phyloP scores from a whole-genome alignment of 2,888 invertebrate genomes.

The Nomada lathburiana region DNA sequence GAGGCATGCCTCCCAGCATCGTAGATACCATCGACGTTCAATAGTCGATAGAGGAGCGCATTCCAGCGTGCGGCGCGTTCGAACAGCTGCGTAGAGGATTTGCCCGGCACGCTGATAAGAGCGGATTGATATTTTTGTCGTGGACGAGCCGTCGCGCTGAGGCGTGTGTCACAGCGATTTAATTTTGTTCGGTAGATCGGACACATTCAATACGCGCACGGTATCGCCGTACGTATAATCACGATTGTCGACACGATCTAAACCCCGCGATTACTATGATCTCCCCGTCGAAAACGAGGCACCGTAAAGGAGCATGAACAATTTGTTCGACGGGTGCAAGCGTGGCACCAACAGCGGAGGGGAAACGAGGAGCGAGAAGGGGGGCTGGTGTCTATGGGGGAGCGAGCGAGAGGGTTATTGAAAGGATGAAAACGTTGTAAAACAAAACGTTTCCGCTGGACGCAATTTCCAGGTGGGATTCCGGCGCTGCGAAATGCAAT shows the following conservation, averaged over 20 bases:
- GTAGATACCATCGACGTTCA: not conserved
- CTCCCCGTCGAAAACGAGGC: slow-evolving; percentile 50
- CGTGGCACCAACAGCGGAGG: not conserved
- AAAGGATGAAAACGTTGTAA: slow-evolving; percentile 56
- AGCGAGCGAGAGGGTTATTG: not conserved
- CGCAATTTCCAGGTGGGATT: slow-evolving; percentile 71
- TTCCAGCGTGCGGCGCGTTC: not conserved
- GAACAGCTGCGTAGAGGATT: slow-evolving; percentile 40
- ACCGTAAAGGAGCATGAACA: slow-evolving; percentile 50
- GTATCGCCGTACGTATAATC: slow-evolving; percentile 65
- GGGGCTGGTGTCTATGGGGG: not conserved
- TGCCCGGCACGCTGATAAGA: slow-evolving; percentile 33
- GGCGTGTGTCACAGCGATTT: slow-evolving; percentile 53
- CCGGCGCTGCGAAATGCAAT: slow-evolving; percentile 70
- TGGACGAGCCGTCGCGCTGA: not conserved
- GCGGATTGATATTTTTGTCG: slow-evolving; percentile 49
- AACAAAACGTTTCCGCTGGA: slow-evolving; percentile 71
- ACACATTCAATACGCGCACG: not conserved
- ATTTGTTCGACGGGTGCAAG: slow-evolving; percentile 53
- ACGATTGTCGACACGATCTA: slow-evolving; percentile 67
- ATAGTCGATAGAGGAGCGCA: no score
- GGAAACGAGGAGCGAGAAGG: not conserved
- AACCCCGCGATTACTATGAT: slow-evolving; percentile 56
- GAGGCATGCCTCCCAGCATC: not conserved
- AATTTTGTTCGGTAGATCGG: slow-evolving; percentile 58